A percentile compares a stretch with the other conserved stretches of the same genome.
Conservation (phyloP, 2,113 vertebrate species). For the Dicerorhinus sumatrensis region DNA sequence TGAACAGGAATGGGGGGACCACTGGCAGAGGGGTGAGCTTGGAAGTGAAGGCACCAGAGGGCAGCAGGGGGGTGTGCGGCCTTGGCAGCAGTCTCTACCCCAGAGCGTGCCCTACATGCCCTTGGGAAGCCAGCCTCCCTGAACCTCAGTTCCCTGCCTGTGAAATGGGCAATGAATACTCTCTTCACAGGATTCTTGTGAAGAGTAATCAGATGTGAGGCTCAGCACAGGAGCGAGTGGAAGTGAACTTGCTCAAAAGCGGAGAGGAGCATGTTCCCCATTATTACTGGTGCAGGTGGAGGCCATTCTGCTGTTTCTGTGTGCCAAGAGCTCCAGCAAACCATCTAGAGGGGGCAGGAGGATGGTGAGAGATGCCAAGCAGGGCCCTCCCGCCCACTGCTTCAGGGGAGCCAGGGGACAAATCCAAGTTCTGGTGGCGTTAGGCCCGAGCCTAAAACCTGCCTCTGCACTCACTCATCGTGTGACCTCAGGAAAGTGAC, state of each 20-base stretch:
- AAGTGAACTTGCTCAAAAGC: background rate
- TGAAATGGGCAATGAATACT: background rate
- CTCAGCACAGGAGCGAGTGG: background rate
- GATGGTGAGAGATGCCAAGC: background rate
- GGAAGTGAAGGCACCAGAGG: background rate
- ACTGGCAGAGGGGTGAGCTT: background rate
- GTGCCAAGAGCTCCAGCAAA: background rate
- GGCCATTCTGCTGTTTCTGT: background rate
- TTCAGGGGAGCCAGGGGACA: background rate
- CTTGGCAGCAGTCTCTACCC: background rate
- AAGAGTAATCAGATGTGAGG: background rate
- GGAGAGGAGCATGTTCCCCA: background rate
- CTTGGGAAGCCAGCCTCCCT: background rate
- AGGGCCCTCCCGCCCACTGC: background rate
- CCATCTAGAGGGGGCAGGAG: background rate
- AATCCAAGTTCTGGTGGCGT: background rate
- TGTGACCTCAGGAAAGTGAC: background rate
- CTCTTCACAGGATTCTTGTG: background rate
- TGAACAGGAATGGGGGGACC: background rate
- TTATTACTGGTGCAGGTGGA: background rate
- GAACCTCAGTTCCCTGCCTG: background rate
- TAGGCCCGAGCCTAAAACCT: background rate
- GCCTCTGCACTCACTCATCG: background rate
- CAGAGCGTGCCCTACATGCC: background rate
- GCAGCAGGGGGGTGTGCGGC: background rate